Percentiles rank a stretch among this genome's conserved stretches.
Evolutionary conservation across 2,113 vertebrate species (phyloP).

Genomic region (Scomber scombrus): DNA sequence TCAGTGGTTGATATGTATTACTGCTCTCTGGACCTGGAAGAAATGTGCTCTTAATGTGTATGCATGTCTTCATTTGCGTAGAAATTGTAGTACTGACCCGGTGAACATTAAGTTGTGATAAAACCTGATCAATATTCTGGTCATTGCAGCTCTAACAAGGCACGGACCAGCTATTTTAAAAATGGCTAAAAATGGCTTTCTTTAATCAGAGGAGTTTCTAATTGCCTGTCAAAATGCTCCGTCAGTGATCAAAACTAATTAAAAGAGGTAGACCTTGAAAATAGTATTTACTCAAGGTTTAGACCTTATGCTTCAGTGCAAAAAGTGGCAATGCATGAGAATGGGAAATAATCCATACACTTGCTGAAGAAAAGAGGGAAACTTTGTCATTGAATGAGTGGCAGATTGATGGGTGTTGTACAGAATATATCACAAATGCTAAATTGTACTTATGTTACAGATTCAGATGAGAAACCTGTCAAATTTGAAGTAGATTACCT

Average conservation of each 20-base stretch:
- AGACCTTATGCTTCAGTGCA: slow-evolving; percentile 24
- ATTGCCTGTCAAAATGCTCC: slow-evolving; percentile 61
- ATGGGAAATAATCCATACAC: slow-evolving; percentile 24
- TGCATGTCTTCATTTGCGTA: too few species aligned
- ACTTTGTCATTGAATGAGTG: neutral
- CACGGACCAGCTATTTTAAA: slow-evolving; percentile 48
- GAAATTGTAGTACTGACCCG: neutral
- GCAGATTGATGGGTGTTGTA: neutral
- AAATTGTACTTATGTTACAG: neutral
- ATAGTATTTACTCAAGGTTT: slow-evolving; percentile 48
- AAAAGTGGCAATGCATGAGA: slow-evolving; percentile 38
- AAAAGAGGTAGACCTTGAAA: slow-evolving; percentile 67
- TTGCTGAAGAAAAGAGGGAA: neutral
- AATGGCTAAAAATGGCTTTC: slow-evolving; percentile 29
- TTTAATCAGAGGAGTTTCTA: slow-evolving; percentile 62
- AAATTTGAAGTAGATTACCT: neutral
- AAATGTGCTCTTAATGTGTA: too few species aligned
- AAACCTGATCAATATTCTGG: slow-evolving; percentile 59
- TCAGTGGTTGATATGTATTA: too few species aligned
- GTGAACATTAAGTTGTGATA: neutral
- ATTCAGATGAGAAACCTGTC: neutral
- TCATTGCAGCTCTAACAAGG: slow-evolving; percentile 41
- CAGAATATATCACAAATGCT: neutral
- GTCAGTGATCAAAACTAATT: slow-evolving; percentile 63
- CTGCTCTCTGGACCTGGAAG: too few species aligned